Conservation (phyloP, 2,113 vertebrate genomes). For the Leucopsar rothschildi region DNA sequence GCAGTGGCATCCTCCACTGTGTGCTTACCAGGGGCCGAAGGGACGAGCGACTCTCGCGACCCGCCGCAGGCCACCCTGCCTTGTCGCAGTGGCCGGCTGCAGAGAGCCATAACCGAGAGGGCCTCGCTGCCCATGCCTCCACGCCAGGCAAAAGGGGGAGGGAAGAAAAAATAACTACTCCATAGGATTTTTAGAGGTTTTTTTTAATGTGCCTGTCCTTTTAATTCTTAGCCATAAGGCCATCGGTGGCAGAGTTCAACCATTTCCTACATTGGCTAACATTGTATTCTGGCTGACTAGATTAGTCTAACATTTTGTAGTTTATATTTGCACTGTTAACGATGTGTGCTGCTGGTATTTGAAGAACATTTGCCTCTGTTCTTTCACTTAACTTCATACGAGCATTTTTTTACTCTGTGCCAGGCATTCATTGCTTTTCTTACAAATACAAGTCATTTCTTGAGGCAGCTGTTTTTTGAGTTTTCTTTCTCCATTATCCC, state of each 20-base stretch:
- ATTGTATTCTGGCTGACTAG: conserved; percentile 74
- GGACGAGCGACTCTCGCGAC: conserved; percentile 64
- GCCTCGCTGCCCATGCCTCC: conserved; percentile 72
- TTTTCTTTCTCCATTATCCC: conserved; percentile 72
- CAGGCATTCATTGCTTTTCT: conserved; percentile 75
- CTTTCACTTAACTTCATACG: conserved; percentile 70
- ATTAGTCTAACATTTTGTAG: conserved; percentile 75
- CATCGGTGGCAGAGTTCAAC: conserved; percentile 69
- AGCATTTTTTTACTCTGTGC: conserved; percentile 76
- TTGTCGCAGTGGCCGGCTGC: conserved; percentile 72
- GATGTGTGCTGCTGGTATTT: conserved; percentile 74
- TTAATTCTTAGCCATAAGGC: conserved; percentile 74
- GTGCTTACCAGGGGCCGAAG: conserved; percentile 67
- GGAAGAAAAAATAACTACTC: conserved; percentile 70
- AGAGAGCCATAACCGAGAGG: conserved; percentile 74
- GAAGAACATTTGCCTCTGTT: conserved; percentile 73
- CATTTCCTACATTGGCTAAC: conserved; percentile 73
- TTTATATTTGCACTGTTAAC: conserved; percentile 73
- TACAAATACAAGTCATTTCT: conserved; percentile 77
- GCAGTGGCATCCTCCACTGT: conserved; percentile 71
- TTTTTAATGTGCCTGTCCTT: conserved; percentile 74
- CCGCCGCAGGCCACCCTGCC: conserved; percentile 68
- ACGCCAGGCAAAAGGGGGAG: conserved; percentile 73
- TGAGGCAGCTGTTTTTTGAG: conserved; percentile 74
- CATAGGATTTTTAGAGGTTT: conserved; percentile 63